These are phyloP conservation scores for Alviniconcha marisindica DNA, from an alignment of 1,140 invertebrate species.

Conservation along the genomic window DNA sequence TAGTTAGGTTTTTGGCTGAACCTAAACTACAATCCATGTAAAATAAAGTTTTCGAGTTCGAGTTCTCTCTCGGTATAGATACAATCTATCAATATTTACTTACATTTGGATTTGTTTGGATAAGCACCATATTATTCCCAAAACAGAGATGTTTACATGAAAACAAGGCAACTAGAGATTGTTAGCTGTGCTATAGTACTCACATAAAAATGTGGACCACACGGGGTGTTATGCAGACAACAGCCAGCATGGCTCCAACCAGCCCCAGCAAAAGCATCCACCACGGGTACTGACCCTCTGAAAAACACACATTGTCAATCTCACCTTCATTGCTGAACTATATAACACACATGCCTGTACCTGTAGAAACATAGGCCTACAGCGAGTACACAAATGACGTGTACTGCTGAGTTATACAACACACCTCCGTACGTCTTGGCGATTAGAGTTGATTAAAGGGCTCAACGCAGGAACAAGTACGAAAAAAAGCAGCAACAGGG, in stretches of 20 bases:
- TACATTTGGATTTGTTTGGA: too few species aligned
- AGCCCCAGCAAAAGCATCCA: conserved; percentile 14
- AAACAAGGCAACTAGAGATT: too few species aligned
- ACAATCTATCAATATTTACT: too few species aligned
- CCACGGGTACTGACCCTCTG: background rate
- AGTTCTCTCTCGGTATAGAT: too few species aligned
- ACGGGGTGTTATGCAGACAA: background rate
- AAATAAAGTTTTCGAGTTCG: too few species aligned
- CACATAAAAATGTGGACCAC: conserved; percentile 1
- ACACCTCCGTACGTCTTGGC: background rate
- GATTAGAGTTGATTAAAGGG: background rate
- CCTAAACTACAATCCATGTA: background rate
- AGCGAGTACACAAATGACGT: too few species aligned
- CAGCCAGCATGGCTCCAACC: background rate
- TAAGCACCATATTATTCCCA: background rate
- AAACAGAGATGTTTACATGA: background rate
- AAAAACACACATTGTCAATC: background rate
- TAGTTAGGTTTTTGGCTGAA: background rate
- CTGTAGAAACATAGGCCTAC: too few species aligned
- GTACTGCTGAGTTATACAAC: too few species aligned
- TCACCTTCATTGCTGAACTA: background rate
- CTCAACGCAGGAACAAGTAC: background rate
- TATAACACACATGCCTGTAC: background rate
- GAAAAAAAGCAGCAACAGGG: background rate
- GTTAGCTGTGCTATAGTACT: background rate